Conservation (phyloP, 2,797 vertebrate species). For the Aphelocoma californica region DNA sequence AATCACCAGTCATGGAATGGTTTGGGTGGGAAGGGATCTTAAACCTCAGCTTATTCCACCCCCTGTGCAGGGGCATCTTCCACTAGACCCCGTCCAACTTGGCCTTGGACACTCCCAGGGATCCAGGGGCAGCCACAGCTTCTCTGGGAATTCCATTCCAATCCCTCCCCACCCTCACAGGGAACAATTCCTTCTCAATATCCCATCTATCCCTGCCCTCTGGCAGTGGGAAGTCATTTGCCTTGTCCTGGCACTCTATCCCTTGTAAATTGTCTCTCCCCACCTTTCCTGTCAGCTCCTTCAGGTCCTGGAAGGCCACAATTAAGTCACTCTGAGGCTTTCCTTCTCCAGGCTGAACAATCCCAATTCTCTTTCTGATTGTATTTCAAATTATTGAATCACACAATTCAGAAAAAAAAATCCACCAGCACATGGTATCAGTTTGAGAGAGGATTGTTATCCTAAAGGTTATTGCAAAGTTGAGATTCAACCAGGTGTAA, state of each 20-base stretch:
- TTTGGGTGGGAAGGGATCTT: not conserved
- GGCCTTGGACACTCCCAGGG: not conserved
- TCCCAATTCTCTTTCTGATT: not conserved
- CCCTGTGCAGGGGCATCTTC: not conserved
- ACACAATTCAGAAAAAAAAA: not conserved
- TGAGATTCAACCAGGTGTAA: not conserved
- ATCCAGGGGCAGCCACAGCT: not conserved
- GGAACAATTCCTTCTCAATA: not conserved
- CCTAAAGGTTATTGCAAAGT: not conserved
- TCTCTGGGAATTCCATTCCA: not conserved
- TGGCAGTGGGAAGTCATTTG: not conserved
- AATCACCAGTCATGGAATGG: not conserved
- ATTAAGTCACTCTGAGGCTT: not conserved
- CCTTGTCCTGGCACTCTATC: not conserved
- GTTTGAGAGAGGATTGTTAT: not conserved
- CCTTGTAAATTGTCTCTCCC: not conserved
- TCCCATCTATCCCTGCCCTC: no score
- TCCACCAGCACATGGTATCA: not conserved
- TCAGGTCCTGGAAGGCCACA: not conserved
- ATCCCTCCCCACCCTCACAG: not conserved
- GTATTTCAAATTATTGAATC: not conserved
- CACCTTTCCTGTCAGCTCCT: no score
- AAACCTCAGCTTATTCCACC: not conserved
- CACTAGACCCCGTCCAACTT: rapidly evolving
- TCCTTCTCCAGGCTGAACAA: not conserved